Evolutionary conservation across 1,140 invertebrate species (phyloP).

Genomic region (Atopsyche davidsoni): DNA sequence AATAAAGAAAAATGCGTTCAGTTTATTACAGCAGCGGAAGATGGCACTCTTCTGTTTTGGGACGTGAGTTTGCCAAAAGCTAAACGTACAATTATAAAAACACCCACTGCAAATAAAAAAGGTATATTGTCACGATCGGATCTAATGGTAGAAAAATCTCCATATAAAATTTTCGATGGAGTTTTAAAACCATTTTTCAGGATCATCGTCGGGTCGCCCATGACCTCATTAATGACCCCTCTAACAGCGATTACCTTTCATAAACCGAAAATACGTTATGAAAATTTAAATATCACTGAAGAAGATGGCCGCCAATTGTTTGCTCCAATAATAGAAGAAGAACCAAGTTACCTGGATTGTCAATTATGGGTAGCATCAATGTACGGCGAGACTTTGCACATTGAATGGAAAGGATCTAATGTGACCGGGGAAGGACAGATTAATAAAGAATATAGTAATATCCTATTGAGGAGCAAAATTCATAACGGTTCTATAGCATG

Average conservation of each 20-base stretch:
- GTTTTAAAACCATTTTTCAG: slow-evolving; percentile 55
- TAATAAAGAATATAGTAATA: slow-evolving; percentile 48
- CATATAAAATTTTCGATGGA: slow-evolving; percentile 50
- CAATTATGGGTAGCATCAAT: slow-evolving; percentile 39
- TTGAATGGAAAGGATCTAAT: slow-evolving; percentile 56
- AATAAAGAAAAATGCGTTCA: slow-evolving; percentile 49
- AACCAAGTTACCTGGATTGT: slow-evolving; percentile 41
- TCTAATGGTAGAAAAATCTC: slow-evolving; percentile 51
- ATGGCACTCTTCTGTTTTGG: slow-evolving; percentile 66
- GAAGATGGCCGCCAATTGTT: slow-evolving; percentile 27
- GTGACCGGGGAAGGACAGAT: slow-evolving; percentile 51
- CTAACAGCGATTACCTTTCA: slow-evolving; percentile 41
- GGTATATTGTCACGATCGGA: slow-evolving; percentile 42
- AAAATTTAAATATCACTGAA: slow-evolving; percentile 23
- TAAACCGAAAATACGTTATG: slow-evolving; percentile 31
- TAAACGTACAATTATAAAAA: slow-evolving; percentile 4
- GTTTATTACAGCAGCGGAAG: slow-evolving; percentile 58
- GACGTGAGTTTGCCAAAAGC: slow-evolving; percentile 49
- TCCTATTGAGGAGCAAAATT: slow-evolving; percentile 45
- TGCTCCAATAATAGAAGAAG: slow-evolving; percentile 36
- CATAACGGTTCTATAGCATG: slow-evolving; percentile 62
- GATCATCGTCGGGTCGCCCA: slow-evolving; percentile 43
- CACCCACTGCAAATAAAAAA: slow-evolving; percentile 4
- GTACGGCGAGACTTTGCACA: slow-evolving; percentile 47
- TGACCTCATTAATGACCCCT: slow-evolving; percentile 38